Base-by-base conservation (phyloP, 1,140 invertebrate genomes). In the Aleiodes sp. region DNA sequence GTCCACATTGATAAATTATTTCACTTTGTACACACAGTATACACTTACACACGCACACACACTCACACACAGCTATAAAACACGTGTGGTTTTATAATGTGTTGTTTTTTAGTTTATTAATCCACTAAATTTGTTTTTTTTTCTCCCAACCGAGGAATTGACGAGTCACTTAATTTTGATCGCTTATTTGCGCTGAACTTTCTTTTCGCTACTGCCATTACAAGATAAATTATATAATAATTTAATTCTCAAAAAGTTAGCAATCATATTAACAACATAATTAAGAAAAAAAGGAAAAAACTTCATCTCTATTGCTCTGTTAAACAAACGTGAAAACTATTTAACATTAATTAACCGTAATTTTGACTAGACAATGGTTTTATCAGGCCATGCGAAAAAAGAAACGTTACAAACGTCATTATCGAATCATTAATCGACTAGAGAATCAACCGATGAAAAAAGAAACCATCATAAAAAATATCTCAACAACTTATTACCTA, bases 101-200 rank as follows among this genome's bases (percentile, higher is more conserved):
- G n/a, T n/a, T n/a, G n/a, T n/a, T n/a, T n/a, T n/a, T 65, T 64
- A 41, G 31, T 63, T 21, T 61, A 8, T 59, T 19, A 70, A 75
- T 71, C 70, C 57, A 70, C 67, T 65, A 65, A 21, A 74, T 70
- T 65, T 63, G 63, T 57, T 62, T 21, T 66, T 73, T 52, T 63
- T 71, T 80, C 82, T 83, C 82, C 83, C 84, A n/a, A n/a, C 78
- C 83, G 81, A 85, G 83, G 81, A 82, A 75, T 78, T 75, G 77
- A 83, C 83, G 83, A 83, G 78, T 76, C 68, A 68, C 43, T 67
- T 70, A 67, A 61, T 56, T 39, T 61, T 62, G 24, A 37, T 64
- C 65, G 46, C 56, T 70, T 62, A 52, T 31, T 65, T 71, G 59
- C 57, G 61, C 59, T 70, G 21, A 65, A 66, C 39, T 10, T 29